phyloP scores from a whole-genome alignment of 1,140 invertebrate genomes.

The Vanessa atalanta region DNA sequence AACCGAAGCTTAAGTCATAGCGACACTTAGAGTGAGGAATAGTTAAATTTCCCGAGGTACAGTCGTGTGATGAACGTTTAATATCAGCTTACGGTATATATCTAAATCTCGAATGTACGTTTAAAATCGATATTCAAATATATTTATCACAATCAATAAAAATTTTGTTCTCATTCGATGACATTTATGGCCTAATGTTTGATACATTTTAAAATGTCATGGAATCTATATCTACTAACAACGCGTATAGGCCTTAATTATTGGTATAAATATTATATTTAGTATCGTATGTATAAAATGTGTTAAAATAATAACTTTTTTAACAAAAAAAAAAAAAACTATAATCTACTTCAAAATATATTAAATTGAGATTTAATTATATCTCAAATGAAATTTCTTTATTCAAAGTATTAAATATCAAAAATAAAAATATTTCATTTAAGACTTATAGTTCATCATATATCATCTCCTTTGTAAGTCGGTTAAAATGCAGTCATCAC shows the following conservation, averaged over 20 bases:
- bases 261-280: slow-evolving; percentile 36
- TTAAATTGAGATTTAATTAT: slow-evolving; percentile 26
- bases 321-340: slow-evolving; percentile 28
- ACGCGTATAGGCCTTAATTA: slow-evolving; percentile 40
- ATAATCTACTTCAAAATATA: slow-evolving; percentile 31
- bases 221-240: slow-evolving; percentile 36
- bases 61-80: slow-evolving; percentile 48
- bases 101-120: slow-evolving; percentile 46
- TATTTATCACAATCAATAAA: slow-evolving; percentile 47
- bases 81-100: slow-evolving; percentile 49
- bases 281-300: slow-evolving; percentile 34
- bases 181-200: slow-evolving; percentile 34
- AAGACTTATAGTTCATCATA: background rate
- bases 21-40: slow-evolving; percentile 64
- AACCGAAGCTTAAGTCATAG: slow-evolving; percentile 57
- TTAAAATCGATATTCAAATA: slow-evolving; percentile 37
- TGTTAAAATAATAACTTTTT: slow-evolving; percentile 38
- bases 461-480: slow-evolving; percentile 11
- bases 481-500: background rate
- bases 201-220: slow-evolving; percentile 30
- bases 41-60: slow-evolving; percentile 44
- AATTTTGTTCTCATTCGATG: slow-evolving; percentile 46
- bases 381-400: slow-evolving; percentile 13
- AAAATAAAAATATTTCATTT: slow-evolving; percentile 8
- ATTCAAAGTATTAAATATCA: slow-evolving; percentile 6